Base-by-base conservation (phyloP, 2,888 invertebrate genomes). In the Brachyptera putata region DNA sequence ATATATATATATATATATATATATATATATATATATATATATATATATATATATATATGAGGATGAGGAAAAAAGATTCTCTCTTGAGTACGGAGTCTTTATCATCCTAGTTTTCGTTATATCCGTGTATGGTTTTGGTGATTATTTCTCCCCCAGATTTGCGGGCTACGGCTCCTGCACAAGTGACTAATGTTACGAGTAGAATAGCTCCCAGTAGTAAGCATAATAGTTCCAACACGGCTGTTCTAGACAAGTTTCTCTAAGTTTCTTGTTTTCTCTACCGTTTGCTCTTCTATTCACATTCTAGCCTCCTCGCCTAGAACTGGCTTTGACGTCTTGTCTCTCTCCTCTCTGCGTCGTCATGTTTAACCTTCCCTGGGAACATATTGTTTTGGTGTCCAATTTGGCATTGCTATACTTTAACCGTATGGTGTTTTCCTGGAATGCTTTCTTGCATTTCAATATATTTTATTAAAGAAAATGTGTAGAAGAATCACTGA, bases 231-330 rank as follows among this genome's bases (percentile, higher is more conserved):
- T n/a, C 24, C 46, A 5, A 5, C 13, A 46, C 46, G 21, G 46
- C 46, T 46, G 46, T 46, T 46, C 24, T n/a, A n/a, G 46, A 46
- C 46, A 46, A 24, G 24, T 46, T 46, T 13, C 9, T n/a, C 22
- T 13, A 46, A 46, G 24, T 46, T 46, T 46, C 46, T 46, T 22
- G 46, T 46, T 24, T 13, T 22, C 30, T 30, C 11, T 30, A 11
- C 30, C 30, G n/a, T n/a, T n/a, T n/a, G 41, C 41, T 41, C 14
- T 16, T 7, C 2, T 41, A 16, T 41, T 41, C 16, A n/a, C 18
- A 37, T 37, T 41, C 41, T 41, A 21, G 46, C 46, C n/a, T 24
- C 11, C 30, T 30, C 30, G 30, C 7, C 30, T 5, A 30, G 5
- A 30, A 30, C 30, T 30, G 5, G 30, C 30, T 7, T 30, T 7